Evolutionary conservation across 1,140 invertebrate genomes (phyloP).

Genomic region (Trachelipus rathkii): DNA sequence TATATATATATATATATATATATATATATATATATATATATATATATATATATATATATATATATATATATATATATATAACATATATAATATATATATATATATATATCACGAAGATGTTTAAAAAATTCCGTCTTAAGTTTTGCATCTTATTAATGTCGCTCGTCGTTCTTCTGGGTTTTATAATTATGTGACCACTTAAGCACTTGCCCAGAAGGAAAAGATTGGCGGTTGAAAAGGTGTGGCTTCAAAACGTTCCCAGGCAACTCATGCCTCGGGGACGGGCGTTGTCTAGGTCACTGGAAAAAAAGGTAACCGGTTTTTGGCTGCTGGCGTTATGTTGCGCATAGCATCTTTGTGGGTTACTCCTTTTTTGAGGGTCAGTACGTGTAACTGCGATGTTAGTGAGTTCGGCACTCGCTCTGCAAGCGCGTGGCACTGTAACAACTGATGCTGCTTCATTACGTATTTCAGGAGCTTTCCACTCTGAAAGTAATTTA

Average conservation of each 20-base stretch:
- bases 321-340: slow-evolving; percentile 87
- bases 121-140: too few relatives aligned
- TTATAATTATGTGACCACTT: too few relatives aligned
- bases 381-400: slow-evolving; percentile 28
- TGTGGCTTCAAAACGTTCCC: not conserved
- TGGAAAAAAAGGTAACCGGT: slow-evolving; percentile 71
- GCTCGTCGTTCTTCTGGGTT: too few relatives aligned
- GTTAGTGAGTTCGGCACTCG: slow-evolving; percentile 63
- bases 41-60: too few relatives aligned
- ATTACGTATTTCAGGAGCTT: slow-evolving; percentile 47
- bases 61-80: too few relatives aligned
- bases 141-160: too few relatives aligned
- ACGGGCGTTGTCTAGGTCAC: slow-evolving; percentile 24
- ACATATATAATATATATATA: too few relatives aligned
- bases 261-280: not conserved
- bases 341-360: slow-evolving; percentile 77
- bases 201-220: too few relatives aligned
- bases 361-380: slow-evolving; percentile 51
- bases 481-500: slow-evolving; percentile 27
- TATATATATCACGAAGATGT: too few relatives aligned
- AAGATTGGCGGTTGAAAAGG: not conserved
- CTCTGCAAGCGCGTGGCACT: slow-evolving; percentile 65
- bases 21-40: too few relatives aligned
- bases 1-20: too few relatives aligned
- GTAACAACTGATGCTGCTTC: slow-evolving; percentile 64